These are phyloP conservation scores for Potamarius usumacintae DNA, from an alignment of 2,113 vertebrate species.

Conservation along the genomic window DNA sequence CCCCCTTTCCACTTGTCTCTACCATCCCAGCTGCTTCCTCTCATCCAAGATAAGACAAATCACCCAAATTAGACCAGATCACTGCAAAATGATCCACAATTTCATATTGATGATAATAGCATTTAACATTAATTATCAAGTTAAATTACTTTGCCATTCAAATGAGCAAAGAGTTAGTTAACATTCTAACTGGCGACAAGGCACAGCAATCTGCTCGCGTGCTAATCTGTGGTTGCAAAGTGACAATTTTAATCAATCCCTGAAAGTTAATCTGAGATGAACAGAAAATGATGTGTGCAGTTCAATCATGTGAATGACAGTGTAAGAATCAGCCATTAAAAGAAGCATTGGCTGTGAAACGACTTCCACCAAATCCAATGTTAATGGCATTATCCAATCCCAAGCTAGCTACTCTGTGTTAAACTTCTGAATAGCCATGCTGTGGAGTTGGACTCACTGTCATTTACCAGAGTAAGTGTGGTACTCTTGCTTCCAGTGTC, in stretches of 20 bases:
- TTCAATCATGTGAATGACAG: slow-evolving; percentile 56
- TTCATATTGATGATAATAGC: slow-evolving; percentile 67
- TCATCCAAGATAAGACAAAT: slow-evolving; percentile 64
- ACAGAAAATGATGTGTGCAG: slow-evolving; percentile 50
- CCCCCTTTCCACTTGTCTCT: slow-evolving; percentile 39
- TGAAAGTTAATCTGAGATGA: slow-evolving; percentile 60
- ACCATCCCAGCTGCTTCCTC: slow-evolving; percentile 53
- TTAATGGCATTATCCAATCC: slow-evolving; percentile 11
- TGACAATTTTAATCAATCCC: slow-evolving; percentile 56
- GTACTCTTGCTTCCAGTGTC: slow-evolving; percentile 21
- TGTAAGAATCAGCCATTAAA: slow-evolving; percentile 58
- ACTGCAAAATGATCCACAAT: slow-evolving; percentile 50
- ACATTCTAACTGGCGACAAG: slow-evolving; percentile 34
- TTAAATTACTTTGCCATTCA: slow-evolving; percentile 64
- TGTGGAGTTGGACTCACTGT: slow-evolving; percentile 35
- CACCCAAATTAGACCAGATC: slow-evolving; percentile 59
- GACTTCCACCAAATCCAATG: background rate
- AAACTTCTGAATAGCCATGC: background rate
- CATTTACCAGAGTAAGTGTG: slow-evolving; percentile 38
- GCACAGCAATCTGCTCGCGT: slow-evolving; percentile 56
- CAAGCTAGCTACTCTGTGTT: background rate
- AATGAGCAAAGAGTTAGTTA: slow-evolving; percentile 64
- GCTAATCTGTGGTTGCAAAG: slow-evolving; percentile 51
- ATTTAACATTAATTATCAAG: slow-evolving; percentile 69
- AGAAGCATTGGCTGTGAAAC: slow-evolving; percentile 14